Base-by-base conservation (phyloP, 1,140 invertebrate genomes). In the Diorhabda elongata region DNA sequence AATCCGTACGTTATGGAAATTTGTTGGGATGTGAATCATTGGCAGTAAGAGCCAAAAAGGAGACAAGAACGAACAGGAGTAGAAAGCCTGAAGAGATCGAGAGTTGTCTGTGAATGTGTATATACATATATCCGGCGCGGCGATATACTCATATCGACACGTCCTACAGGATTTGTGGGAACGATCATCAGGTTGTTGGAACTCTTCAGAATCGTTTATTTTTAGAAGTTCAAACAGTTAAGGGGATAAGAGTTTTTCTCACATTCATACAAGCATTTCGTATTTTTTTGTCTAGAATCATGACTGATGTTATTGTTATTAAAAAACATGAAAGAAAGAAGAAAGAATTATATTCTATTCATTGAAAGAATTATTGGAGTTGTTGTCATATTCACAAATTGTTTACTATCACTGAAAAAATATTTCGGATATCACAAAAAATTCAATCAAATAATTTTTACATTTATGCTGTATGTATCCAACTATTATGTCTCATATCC, bases 61-160 rank as follows among this genome's bases (percentile, higher is more conserved):
- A 52, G 47, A 52, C 47, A 4, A 52, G 47, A 9, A 52, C 45
- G 6, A 52, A n/a, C 3, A 4, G 47, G 47, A 52, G 47, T n/a
- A 52, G 47, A 52, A 52, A 8, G 47, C 47, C 6, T 52, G 47
- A 52, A n/a, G 47, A 52, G n/a, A 4, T 52, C 47, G 47, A 52
- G 47, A n/a, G 47, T 8, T 8, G 6, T n/a, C 47, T 52, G n/a
- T 52, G 47, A n/a, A 52, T 52, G 47, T 52, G 47, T 52, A 26
- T 26, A 26, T 26, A 26, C 26, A 26, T 26, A 52, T 52, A 52
- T 52, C 47, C 47, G 47, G 47, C 47, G 47, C 47, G 47, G 47
- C 47, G n/a, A n/a, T 52, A 52, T 52, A 52, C 47, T 52, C 47
- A 52, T 52, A 52, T 52, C 47, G 47, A 52, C 47, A 52, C 47